Evolutionary conservation across 2,888 invertebrate genomes (phyloP), one percentile per base, ranked within the genome.

Genomic region (Leuctra nigra): DNA sequence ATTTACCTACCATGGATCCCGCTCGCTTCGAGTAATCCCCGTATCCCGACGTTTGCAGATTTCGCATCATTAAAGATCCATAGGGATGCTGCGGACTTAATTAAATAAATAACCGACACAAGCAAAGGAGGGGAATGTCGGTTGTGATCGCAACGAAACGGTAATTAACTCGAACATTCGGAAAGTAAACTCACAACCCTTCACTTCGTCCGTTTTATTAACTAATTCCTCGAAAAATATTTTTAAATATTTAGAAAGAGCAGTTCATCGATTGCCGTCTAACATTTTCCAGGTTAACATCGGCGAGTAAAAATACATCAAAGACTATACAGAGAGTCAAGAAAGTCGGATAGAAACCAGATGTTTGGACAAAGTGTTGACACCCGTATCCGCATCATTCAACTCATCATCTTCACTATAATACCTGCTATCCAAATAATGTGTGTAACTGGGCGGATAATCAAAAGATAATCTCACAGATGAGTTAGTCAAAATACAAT

Each of bases 21-120:
- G 48, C 11, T 14, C 11, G 24, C 24, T 33, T 33, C 50, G 18
- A 20, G 2, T 50, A 50, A 50, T 50, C 50, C 33, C 29, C 11
- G 16, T 20, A 6, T 41, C 20, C 14, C 22, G 11, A 9, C 29
- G 35, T 29, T 33, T 35, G 50, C 50, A 35, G 50, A 50, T 50
- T 35, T 20, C 13, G 36, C 50, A 50, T 50, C 50, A 20, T 50
- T 50, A 50, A 16, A 2, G 36, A 3, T 7, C 24, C 39, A 9
- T 38, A 24, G n/a, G n/a, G n/a, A n/a, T n/a, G n/a, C 41, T 33
- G 35, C 33, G 20, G 33, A 35, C 33, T 50, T 33, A 50, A 33
- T 35, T 50, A 50, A 50, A 50, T 50, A 50, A 33, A 50, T 50
- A 50, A n/a, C n/a, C n/a, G n/a, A n/a, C n/a, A n/a, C n/a, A n/a